A percentile compares a stretch with the other conserved stretches of the same genome.
Evolutionary conservation across 2,888 invertebrate genomes (phyloP).

Genomic region (Lamellibrachia columna): DNA sequence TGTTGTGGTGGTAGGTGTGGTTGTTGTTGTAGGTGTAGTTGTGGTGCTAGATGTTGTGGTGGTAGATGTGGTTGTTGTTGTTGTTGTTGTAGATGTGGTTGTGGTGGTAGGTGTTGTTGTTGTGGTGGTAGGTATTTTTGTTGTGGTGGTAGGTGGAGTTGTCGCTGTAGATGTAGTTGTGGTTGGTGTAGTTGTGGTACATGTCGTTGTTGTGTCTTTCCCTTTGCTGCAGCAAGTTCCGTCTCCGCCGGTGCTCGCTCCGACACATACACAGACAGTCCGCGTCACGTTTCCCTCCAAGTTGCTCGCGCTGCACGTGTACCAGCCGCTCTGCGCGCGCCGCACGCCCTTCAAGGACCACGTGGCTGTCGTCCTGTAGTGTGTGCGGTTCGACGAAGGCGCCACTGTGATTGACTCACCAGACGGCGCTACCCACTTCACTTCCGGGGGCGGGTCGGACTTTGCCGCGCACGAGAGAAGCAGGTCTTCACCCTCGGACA

Average conservation of each 20-base stretch:
- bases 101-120: not conserved
- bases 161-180: not conserved
- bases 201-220: not conserved
- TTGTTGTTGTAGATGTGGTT: not conserved
- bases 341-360: too few relatives aligned
- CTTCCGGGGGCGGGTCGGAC: not conserved
- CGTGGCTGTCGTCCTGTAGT: too few relatives aligned
- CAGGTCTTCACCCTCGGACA: not conserved
- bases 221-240: not conserved
- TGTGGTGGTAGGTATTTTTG: not conserved
- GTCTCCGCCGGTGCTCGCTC: not conserved
- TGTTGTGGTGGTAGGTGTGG: too few relatives aligned
- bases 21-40: too few relatives aligned
- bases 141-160: not conserved
- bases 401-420: too few relatives aligned
- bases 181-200: not conserved
- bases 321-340: too few relatives aligned
- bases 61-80: not conserved
- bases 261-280: not conserved
- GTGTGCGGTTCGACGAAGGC: too few relatives aligned
- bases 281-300: slow-evolving; percentile 23
- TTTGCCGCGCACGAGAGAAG: not conserved
- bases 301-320: slow-evolving; percentile 30
- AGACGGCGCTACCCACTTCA: too few relatives aligned
- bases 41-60: not conserved